Conservation (phyloP, 2,113 vertebrate species). For the Macquaria australasica region DNA sequence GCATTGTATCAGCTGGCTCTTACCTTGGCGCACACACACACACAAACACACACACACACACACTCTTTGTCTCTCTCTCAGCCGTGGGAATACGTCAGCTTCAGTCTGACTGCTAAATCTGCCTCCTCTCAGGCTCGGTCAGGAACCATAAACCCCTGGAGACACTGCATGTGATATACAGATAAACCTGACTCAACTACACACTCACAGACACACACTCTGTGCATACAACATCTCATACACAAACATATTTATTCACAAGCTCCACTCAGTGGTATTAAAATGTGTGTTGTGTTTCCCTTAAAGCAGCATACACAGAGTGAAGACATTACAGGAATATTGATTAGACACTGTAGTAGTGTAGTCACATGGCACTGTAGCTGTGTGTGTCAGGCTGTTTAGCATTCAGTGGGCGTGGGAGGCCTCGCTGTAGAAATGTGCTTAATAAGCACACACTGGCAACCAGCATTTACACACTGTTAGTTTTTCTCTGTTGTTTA, state of each 20-base stretch:
- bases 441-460: constrained; percentile 62
- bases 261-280: background rate
- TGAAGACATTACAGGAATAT: constrained; percentile 3
- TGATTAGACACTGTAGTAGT: constrained; percentile 19
- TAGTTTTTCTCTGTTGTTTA: constrained; percentile 25
- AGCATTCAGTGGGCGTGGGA: constrained; percentile 48
- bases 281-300: constrained; percentile 5
- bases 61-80: background rate
- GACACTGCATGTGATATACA: constrained; percentile 1
- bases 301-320: constrained; percentile 1
- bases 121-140: constrained; percentile 11
- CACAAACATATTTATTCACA: constrained; percentile 5
- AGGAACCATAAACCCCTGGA: constrained; percentile 15
- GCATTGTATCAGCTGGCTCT: constrained; percentile 35
- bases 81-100: constrained; percentile 3
- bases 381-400: constrained; percentile 33
- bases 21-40: constrained; percentile 29
- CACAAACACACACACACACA: background rate
- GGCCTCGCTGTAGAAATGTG: constrained; percentile 51
- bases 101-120: constrained; percentile 18
- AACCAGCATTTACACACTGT: background rate
- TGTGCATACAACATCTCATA: background rate
- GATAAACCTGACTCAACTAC: background rate
- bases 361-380: background rate
- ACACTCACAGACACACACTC: constrained; percentile 3